Evolutionary conservation across 2,888 invertebrate genomes (phyloP).

Genomic region (Gymnocheta viridis): DNA sequence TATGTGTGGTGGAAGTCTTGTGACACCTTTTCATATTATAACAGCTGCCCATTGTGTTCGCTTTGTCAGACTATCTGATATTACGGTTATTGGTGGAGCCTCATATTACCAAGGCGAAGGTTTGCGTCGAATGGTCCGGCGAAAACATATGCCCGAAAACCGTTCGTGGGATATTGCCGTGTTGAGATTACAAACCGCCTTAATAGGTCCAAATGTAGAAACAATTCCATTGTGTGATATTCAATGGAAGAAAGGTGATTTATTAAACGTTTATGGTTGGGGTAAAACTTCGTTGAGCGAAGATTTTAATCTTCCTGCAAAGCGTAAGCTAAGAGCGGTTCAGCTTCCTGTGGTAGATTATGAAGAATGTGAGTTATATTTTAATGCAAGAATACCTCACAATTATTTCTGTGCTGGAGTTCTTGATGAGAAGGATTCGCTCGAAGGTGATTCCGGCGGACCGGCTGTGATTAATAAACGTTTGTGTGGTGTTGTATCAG

Average conservation of each 20-base stretch:
- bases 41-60: slow-evolving; percentile 19
- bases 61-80: neutral
- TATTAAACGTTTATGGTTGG: slow-evolving; percentile 19
- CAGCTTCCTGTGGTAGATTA: neutral
- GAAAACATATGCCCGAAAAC: neutral
- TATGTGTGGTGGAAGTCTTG: slow-evolving; percentile 3
- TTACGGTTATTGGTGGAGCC: slow-evolving; percentile 10
- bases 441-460: neutral
- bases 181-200: neutral
- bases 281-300: neutral
- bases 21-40: neutral
- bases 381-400: neutral
- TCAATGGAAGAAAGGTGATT: neutral
- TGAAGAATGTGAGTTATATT: neutral
- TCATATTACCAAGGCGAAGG: neutral
- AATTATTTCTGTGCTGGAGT: slow-evolving; percentile 4
- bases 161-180: neutral
- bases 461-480: slow-evolving; percentile 5
- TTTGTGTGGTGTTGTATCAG: slow-evolving; percentile 3
- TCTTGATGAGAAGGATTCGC: neutral
- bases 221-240: neutral
- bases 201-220: neutral
- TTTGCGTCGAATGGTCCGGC: neutral
- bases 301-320: too few relatives aligned
- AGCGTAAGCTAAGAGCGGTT: neutral